Base-by-base conservation (phyloP, 2,888 invertebrate genomes). In the Cyrtodaria siliqua region DNA sequence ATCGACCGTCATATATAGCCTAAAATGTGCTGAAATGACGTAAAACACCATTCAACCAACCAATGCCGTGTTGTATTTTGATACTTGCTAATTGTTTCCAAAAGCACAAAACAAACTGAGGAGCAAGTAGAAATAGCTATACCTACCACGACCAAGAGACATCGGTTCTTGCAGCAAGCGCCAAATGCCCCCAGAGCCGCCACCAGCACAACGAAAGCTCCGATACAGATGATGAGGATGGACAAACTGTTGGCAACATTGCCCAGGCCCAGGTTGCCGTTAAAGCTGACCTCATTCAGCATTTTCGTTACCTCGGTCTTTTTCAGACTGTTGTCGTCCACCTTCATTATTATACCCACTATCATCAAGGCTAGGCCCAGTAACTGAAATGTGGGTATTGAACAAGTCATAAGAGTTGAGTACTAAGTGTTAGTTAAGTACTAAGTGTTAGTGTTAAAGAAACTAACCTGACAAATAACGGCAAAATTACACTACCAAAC, bases 131-230 rank as follows among this genome's bases (percentile, higher is more conserved):
- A 24, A 18, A 44, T 2, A 56, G 18, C 23, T 16, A n/a, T 29
- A 57, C 83, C 63, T 57, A 83, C 83, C 62, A 57, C 42, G 24
- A 81, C 68, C 8, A 83, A 64, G 20, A 83, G 20, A 42, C 80
- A 81, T 18, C 69, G 67, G 64, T 68, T 74, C 52, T 79, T 81
- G 47, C 81, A 81, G 57, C 80, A 83, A 2, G 83, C 81, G 6
- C 83, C 83, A 38, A 70, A 71, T 3, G 63, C 67, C 1, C 83
- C 83, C 2, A 83, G 38, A 40, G 52, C 68, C 3, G 83, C 62
- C 14, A 83, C 57, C 23, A 81, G 18, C 24, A 79, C 44, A 12
- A 83, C 67, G 42, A 83, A 73, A 0, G 53, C 69, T 9, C 83
- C 83, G 2, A 78, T 56, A 24, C 67, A 61, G 18, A 83, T 83